These are phyloP conservation scores for Polymixis flavicincta DNA, from an alignment of 2,888 invertebrate genomes.

Conservation along the genomic window DNA sequence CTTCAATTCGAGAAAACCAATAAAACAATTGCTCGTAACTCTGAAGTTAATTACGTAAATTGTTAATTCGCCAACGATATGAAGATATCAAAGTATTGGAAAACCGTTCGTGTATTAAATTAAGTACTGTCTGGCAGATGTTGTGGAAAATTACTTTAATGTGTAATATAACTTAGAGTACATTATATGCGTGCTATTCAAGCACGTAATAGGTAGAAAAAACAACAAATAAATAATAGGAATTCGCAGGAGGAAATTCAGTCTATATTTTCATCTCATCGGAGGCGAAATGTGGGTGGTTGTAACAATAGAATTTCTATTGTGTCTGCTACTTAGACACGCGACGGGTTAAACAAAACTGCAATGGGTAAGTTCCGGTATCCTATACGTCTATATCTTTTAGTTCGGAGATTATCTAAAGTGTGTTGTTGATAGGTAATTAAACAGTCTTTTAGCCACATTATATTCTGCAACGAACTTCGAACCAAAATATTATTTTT, in stretches of 20 bases:
- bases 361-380: not conserved
- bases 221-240: not conserved
- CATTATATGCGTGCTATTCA: not conserved
- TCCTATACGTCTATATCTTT: not conserved
- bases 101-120: conserved; percentile 74
- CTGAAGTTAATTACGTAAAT: conserved; percentile 56
- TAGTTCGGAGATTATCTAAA: not conserved
- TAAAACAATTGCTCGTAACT: conserved; percentile 32
- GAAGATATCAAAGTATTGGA: conserved; percentile 70
- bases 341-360: not conserved
- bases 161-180: not conserved
- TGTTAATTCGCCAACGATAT: conserved; percentile 55
- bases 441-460: not conserved
- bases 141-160: conserved; percentile 59
- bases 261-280: not conserved
- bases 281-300: not conserved
- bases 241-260: not conserved
- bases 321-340: too few species aligned
- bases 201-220: not conserved
- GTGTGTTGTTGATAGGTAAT: not conserved
- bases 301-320: not conserved
- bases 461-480: too few species aligned
- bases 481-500: fast-evolving
- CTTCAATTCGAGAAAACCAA: conserved; percentile 9
- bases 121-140: conserved; percentile 54